Evolutionary conservation across 2,113 vertebrate species (phyloP).

Genomic region (Trematocara variabile): DNA sequence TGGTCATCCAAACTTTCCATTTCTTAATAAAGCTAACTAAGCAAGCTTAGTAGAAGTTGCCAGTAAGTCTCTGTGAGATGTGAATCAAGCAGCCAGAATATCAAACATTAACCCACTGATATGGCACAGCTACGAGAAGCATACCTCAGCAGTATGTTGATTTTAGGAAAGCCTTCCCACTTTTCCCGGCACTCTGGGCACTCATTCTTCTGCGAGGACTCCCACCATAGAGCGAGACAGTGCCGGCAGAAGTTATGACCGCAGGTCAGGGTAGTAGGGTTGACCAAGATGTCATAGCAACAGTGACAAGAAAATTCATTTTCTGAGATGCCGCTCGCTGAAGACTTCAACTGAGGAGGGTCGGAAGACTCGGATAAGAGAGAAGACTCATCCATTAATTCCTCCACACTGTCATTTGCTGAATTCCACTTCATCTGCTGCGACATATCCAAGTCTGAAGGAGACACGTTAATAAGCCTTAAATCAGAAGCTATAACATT

Average conservation of each 20-base stretch:
- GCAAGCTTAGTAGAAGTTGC: background rate
- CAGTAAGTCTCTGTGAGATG: background rate
- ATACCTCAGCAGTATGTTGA: conserved; percentile 93
- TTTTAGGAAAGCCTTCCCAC: conserved; percentile 94
- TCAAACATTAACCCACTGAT: background rate
- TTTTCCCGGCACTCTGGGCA: conserved; percentile 92
- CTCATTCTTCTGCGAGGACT: conserved; percentile 86
- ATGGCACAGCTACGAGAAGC: background rate
- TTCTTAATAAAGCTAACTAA: background rate
- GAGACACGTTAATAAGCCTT: background rate
- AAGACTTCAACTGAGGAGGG: background rate
- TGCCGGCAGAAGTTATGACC: conserved; percentile 96
- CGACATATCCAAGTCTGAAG: background rate
- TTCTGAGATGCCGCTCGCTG: conserved; percentile 69
- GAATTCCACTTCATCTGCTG: conserved; percentile 38
- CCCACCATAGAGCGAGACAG: conserved; percentile 92
- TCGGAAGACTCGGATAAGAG: background rate
- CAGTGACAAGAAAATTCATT: conserved; percentile 90
- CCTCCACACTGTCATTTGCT: background rate
- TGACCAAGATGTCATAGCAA: conserved; percentile 88
- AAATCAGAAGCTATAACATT: background rate
- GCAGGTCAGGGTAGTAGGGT: conserved; percentile 92
- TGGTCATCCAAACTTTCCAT: background rate
- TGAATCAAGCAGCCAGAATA: background rate
- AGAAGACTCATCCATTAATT: background rate